Percentiles rank a stretch among this genome's conserved stretches.
These are phyloP conservation scores for Dioctria rufipes DNA, from an alignment of 2,888 invertebrate species.

Conservation along the genomic window DNA sequence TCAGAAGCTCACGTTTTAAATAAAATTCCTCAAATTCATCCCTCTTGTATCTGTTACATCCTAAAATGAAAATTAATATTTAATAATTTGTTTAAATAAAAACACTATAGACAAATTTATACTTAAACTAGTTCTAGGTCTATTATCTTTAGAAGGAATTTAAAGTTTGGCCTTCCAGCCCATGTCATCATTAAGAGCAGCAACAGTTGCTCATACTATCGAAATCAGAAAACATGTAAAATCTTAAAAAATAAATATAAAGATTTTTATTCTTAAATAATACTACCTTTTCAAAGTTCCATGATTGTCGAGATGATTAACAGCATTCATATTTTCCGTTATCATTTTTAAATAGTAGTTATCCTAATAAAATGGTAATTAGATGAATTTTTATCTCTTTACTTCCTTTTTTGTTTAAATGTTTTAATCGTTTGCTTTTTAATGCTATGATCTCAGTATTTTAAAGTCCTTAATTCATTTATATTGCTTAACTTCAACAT, in stretches of 20 bases:
- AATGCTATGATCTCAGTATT: conserved; percentile 16
- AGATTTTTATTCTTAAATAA: not conserved
- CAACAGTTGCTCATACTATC: conserved; percentile 59
- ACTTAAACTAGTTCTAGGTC: conserved; percentile 96
- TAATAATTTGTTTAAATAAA: no score
- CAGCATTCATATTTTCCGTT: conserved; percentile 64
- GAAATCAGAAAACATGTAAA: no score
- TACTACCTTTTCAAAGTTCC: conserved; percentile 62
- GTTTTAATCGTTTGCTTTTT: no score
- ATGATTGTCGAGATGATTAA: conserved; percentile 64
- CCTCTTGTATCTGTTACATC: conserved; percentile 99
- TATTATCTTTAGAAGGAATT: conserved; percentile 71
- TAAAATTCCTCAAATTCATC: conserved; percentile 90
- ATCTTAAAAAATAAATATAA: conserved; percentile 32
- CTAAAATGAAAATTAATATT: conserved; percentile 72
- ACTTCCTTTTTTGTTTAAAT: conserved; percentile 8
- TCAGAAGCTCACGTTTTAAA: no score
- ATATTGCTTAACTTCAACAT: conserved; percentile 36
- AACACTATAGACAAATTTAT: not conserved
- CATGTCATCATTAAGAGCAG: conserved; percentile 74
- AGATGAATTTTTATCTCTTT: conserved; percentile 7
- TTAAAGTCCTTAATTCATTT: conserved; percentile 43
- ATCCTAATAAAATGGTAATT: conserved; percentile 56
- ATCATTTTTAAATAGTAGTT: conserved; percentile 64
- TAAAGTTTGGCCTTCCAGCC: conserved; percentile 98